Evolutionary conservation across 2,797 vertebrate species (phyloP).

Genomic region (Cryptoprocta ferox): DNA sequence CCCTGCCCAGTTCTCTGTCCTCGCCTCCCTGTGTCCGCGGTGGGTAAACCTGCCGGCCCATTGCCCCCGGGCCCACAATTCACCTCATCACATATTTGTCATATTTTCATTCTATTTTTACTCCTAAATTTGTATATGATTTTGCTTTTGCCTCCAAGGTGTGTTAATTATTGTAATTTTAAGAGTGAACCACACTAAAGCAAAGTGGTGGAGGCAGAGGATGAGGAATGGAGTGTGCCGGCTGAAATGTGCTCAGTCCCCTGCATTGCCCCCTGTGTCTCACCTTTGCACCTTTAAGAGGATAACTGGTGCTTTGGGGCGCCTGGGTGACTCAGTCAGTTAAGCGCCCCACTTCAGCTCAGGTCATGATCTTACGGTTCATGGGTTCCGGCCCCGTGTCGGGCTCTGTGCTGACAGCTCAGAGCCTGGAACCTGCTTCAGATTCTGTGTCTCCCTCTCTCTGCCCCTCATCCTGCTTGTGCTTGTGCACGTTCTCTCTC

Average conservation of each 20-base stretch:
- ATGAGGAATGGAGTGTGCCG: background rate
- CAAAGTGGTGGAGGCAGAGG: background rate
- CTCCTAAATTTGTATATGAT: background rate
- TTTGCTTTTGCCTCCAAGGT: background rate
- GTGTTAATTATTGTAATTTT: background rate
- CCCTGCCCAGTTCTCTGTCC: background rate
- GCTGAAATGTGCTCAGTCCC: no score
- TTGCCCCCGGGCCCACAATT: background rate
- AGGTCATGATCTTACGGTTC: no score
- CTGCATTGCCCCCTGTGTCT: background rate
- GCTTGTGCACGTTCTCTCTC: no score
- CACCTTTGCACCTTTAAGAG: background rate
- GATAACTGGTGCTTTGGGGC: no score
- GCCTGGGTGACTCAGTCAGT: no score
- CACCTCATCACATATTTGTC: background rate
- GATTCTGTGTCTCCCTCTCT: no score
- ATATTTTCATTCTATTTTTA: background rate
- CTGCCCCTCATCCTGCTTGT: no score
- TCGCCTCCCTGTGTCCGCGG: accelerated
- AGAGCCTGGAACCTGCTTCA: no score
- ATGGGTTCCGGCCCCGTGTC: no score
- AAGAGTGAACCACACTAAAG: background rate
- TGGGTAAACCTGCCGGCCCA: background rate
- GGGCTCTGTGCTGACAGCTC: no score
- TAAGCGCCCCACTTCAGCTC: no score